Conservation (phyloP, 2,888 invertebrate genomes). For the Euzophera pinguis region DNA sequence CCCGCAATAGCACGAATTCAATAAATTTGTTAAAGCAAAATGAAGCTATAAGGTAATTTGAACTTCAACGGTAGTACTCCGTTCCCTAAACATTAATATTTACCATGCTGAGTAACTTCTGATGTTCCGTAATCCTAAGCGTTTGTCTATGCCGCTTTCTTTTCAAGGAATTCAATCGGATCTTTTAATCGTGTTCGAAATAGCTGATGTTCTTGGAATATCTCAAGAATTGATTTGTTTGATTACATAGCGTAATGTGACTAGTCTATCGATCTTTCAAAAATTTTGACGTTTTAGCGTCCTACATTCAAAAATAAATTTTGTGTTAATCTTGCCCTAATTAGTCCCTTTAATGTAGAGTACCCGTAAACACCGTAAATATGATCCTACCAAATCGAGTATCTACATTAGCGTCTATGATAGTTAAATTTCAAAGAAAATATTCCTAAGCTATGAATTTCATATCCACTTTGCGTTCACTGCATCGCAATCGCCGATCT, state of each 20-base stretch:
- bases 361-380: too few relatives aligned
- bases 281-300: too few relatives aligned
- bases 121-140: constrained; percentile 46
- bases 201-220: not conserved
- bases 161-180: constrained; percentile 40
- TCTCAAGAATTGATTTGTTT: not conserved
- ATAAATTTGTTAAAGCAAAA: constrained; percentile 70
- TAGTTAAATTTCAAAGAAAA: too few relatives aligned
- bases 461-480: too few relatives aligned
- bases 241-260: not conserved
- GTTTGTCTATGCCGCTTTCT: constrained; percentile 38
- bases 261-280: too few relatives aligned
- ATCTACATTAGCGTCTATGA: too few relatives aligned
- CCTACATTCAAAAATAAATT: too few relatives aligned
- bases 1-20: constrained; percentile 58
- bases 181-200: constrained; percentile 10
- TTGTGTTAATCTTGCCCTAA: too few relatives aligned
- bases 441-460: too few relatives aligned
- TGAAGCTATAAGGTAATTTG: constrained; percentile 64
- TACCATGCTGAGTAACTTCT: constrained; percentile 48
- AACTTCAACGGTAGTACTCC: constrained; percentile 50
- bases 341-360: too few relatives aligned
- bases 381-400: too few relatives aligned
- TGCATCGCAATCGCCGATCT: too few relatives aligned
- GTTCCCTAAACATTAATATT: constrained; percentile 41